These are phyloP conservation scores for Muricea muricata DNA, from an alignment of 92 coral and sea anemone genomes.

Conservation along the genomic window DNA sequence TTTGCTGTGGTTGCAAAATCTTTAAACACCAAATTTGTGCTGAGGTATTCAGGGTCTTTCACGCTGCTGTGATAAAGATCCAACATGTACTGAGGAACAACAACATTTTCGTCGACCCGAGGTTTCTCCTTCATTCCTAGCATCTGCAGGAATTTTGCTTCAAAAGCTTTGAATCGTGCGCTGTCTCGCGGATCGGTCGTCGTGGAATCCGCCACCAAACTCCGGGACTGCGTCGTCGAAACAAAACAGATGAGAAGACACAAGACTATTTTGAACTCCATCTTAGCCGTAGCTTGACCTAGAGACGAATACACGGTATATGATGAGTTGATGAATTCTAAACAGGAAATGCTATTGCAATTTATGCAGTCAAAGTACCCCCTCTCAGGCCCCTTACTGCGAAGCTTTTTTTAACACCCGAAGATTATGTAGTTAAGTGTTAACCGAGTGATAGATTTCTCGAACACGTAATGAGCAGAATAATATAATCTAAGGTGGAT, in stretches of 20 bases:
- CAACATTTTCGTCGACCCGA: conserved; percentile 56
- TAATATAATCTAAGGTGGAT: not conserved
- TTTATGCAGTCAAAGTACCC: conserved; percentile 33
- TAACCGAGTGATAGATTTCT: conserved; percentile 37
- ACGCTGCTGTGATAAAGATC: conserved; percentile 84
- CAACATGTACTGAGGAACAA: conserved; percentile 75
- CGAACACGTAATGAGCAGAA: not conserved
- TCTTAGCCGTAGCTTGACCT: conserved; percentile 34
- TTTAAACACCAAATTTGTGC: conserved; percentile 81
- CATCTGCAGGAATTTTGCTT: conserved; percentile 68
- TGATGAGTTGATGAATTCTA: conserved; percentile 26
- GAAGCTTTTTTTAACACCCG: conserved; percentile 30
- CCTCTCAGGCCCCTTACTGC: conserved; percentile 40
- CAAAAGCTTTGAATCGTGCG: conserved; percentile 69
- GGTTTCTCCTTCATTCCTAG: conserved; percentile 83
- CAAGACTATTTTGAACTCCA: conserved; percentile 1
- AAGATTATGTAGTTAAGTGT: conserved; percentile 27
- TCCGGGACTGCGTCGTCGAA: not conserved
- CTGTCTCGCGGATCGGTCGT: conserved; percentile 27
- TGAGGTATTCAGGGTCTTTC: conserved; percentile 82
- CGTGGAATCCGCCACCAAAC: not conserved
- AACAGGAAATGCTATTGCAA: conserved; percentile 5
- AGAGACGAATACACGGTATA: conserved; percentile 39
- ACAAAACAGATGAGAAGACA: not conserved
- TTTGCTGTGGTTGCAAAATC: conserved; percentile 86